Percentiles rank a stretch among this genome's conserved stretches.
phyloP scores from a whole-genome alignment of 2,888 invertebrate species.

The Phytoseiulus persimilis region DNA sequence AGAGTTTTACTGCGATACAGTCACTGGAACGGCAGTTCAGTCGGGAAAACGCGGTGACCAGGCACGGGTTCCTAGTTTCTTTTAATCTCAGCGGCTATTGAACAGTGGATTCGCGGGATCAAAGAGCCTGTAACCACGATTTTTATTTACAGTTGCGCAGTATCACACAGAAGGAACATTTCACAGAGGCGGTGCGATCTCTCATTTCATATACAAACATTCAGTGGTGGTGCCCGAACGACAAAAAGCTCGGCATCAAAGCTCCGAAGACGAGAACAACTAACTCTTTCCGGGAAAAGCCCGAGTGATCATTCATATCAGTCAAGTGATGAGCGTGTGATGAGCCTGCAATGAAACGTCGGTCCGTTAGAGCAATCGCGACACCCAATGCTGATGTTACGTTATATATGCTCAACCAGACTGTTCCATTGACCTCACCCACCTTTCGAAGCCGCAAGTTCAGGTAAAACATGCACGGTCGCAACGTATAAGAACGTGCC shows the following conservation, averaged over 20 bases:
- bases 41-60: too few species aligned
- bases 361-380: not conserved
- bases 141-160: not conserved
- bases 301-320: slow-evolving; percentile 46
- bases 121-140: too few species aligned
- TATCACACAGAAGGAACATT: not conserved
- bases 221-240: slow-evolving; percentile 79
- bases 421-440: not conserved
- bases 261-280: slow-evolving; percentile 75
- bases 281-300: slow-evolving; percentile 69
- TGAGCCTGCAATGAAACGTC: not conserved
- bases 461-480: slow-evolving; percentile 94
- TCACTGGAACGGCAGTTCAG: too few species aligned
- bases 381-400: too few species aligned
- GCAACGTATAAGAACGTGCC: slow-evolving; percentile 98
- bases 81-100: too few species aligned
- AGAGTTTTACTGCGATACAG: too few species aligned
- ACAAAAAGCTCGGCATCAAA: slow-evolving; percentile 75
- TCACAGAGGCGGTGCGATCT: not conserved
- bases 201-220: not conserved
- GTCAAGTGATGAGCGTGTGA: slow-evolving; percentile 10
- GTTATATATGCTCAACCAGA: too few species aligned
- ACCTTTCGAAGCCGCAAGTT: slow-evolving; percentile 55
- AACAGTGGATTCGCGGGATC: too few species aligned
- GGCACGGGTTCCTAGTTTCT: too few species aligned